Base-by-base conservation (phyloP, 2,113 vertebrate species). In the Lophura nycthemera region DNA sequence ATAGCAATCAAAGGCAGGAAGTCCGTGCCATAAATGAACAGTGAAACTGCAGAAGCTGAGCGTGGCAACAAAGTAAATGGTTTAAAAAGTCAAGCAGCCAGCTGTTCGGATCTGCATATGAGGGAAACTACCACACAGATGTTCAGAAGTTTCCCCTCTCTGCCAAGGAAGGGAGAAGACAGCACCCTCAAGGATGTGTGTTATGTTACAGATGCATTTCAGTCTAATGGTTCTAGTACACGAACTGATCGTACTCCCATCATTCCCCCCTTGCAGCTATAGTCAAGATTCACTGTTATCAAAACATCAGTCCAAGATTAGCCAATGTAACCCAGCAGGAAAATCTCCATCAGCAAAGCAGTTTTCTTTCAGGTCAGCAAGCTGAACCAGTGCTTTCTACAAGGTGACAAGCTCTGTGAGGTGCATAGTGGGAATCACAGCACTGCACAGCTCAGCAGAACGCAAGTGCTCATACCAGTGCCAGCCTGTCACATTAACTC, bases 21-120 rank as follows among this genome's bases (percentile, higher is more conserved):
- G 32, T 32, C 32, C 3, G 10, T 32, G 56, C 66, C 21, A 54
- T 1, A 21, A 7, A 25, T 2, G 2, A 43, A 36, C 1, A 60
- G 50, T 22, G 54, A 61, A 92, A 71, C 38, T 42, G 45, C 21
- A 72, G 45, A 72, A 13, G 22, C 29, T 34, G 70, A 80, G 57
- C 0, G 1, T 5, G 12, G 30, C 57, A 38, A 30, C 8, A 32
- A 70, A 43, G 22, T 36, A 63, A 56, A 67, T 2, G 13, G 36
- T 27, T 61, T 57, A 19, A 67, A 12, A 71, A 76, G 27, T 34
- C 13, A 47, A 59, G n/a, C 38, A 71, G 27, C 4, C 29, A 65
- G 16, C 42, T 52, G 80, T 11, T 16, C 54, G 45, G 24, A 45
- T 30, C 21, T 71, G 66, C 15, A 38, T 73, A 38, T 14, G 40